Conservation (phyloP, 2,797 vertebrate genomes). For the Serranus cabrilla region DNA sequence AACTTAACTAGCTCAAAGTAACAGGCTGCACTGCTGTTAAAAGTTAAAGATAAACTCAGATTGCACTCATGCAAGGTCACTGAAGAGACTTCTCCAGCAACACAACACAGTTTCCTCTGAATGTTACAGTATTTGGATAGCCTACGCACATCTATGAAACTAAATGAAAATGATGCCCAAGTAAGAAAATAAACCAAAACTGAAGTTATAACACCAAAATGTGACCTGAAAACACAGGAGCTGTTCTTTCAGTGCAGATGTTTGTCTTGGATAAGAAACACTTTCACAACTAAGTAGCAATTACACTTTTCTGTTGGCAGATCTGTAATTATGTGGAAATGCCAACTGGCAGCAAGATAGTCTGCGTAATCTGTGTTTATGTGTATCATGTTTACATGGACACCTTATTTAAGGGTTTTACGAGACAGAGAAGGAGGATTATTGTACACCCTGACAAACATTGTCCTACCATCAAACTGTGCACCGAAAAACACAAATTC, state of each 20-base stretch:
- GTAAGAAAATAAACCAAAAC: neutral
- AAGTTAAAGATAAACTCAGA: conserved; percentile 2
- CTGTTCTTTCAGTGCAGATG: conserved; percentile 12
- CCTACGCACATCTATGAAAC: conserved; percentile 19
- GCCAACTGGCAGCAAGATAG: conserved; percentile 40
- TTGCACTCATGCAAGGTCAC: neutral
- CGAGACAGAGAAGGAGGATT: neutral
- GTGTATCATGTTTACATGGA: conserved; percentile 24
- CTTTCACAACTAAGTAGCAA: conserved; percentile 44
- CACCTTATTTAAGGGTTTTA: conserved; percentile 25
- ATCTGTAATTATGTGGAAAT: conserved; percentile 56
- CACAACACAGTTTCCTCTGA: conserved; percentile 10
- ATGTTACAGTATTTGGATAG: neutral
- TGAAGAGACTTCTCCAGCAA: conserved; percentile 1
- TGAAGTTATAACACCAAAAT: neutral
- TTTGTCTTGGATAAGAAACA: conserved; percentile 43
- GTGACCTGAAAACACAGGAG: neutral
- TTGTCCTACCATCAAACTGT: neutral
- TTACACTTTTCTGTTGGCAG: conserved; percentile 42
- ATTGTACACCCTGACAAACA: neutral
- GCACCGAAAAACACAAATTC: neutral
- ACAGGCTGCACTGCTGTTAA: neutral
- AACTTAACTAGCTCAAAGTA: neutral
- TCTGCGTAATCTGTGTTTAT: conserved; percentile 7
- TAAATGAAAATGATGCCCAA: neutral